These are phyloP conservation scores for Hippopotamyrus pictus DNA, from an alignment of 2,797 vertebrate species.

Conservation along the genomic window DNA sequence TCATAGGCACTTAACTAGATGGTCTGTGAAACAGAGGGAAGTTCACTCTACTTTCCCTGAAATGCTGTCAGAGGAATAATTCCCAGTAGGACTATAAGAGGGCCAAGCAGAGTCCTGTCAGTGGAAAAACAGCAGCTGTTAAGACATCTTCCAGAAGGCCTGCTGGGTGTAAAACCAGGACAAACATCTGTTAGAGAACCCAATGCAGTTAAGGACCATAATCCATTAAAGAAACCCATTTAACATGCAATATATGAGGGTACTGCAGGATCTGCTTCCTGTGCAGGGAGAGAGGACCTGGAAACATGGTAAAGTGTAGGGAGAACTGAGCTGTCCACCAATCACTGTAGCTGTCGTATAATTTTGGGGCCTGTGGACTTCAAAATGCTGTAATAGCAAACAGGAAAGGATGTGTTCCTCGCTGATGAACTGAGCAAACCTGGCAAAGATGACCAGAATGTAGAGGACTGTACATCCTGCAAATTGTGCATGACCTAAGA, in stretches of 20 bases:
- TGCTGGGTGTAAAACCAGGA: not conserved
- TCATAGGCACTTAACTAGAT: conserved; percentile 1
- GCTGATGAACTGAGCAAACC: not conserved
- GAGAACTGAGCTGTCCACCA: not conserved
- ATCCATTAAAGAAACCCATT: conserved; percentile 13
- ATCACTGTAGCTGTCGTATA: not conserved
- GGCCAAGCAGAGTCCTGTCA: not conserved
- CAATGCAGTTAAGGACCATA: conserved; percentile 2
- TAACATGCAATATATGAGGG: not conserved
- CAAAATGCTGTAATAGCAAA: not conserved
- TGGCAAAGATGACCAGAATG: not conserved
- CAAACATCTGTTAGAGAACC: conserved; percentile 9
- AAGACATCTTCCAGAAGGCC: not conserved
- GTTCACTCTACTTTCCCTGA: conserved; percentile 4
- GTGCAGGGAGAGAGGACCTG: not conserved
- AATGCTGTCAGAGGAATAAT: not conserved
- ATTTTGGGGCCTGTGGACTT: not conserved
- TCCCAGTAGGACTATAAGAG: not conserved
- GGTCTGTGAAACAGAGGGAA: not conserved
- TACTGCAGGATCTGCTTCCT: conserved; percentile 18
- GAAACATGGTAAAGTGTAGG: not conserved
- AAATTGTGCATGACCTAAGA: not conserved
- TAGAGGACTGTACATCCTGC: not conserved
- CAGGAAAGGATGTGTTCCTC: not conserved
- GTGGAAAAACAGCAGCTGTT: not conserved